These are phyloP conservation scores for Tragelaphus strepsiceros DNA, from an alignment of 2,113 vertebrate genomes.

Conservation along the genomic window DNA sequence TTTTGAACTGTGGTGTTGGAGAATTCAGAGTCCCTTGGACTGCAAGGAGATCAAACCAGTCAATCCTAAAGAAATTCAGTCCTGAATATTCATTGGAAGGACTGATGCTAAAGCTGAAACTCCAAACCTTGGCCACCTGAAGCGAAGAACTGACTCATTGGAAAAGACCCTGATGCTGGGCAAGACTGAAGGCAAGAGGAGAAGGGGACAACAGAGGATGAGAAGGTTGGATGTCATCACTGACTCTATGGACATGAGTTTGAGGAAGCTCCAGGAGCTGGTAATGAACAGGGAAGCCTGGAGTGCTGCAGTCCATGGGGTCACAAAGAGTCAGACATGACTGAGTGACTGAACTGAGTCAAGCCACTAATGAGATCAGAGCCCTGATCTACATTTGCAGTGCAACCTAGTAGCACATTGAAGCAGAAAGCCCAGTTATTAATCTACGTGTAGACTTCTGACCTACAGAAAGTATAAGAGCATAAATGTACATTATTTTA, in stretches of 20 bases:
- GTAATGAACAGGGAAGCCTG: not conserved
- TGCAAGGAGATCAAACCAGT: not conserved
- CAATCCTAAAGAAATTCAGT: not conserved
- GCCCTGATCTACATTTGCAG: not conserved
- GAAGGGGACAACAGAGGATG: not conserved
- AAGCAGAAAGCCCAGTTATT: not conserved
- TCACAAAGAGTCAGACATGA: not conserved
- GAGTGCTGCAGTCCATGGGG: not conserved
- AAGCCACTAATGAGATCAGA: not conserved
- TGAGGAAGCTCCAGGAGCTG: not conserved
- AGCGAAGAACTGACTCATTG: not conserved
- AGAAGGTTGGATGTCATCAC: not conserved
- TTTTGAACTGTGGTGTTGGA: not conserved
- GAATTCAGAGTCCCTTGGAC: not conserved
- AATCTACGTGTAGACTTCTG: not conserved
- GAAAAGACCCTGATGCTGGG: not conserved
- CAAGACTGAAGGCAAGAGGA: not conserved
- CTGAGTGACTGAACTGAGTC: not conserved
- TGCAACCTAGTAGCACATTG: not conserved
- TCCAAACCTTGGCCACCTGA: not conserved
- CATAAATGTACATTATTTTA: not conserved
- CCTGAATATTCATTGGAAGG: not conserved
- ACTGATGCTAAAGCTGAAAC: not conserved
- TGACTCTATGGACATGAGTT: not conserved
- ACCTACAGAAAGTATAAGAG: not conserved